A percentile compares a stretch with the other conserved stretches of the same genome.
Conservation (phyloP, 2,797 vertebrate genomes). For the Kryptopterus vitreolus region DNA sequence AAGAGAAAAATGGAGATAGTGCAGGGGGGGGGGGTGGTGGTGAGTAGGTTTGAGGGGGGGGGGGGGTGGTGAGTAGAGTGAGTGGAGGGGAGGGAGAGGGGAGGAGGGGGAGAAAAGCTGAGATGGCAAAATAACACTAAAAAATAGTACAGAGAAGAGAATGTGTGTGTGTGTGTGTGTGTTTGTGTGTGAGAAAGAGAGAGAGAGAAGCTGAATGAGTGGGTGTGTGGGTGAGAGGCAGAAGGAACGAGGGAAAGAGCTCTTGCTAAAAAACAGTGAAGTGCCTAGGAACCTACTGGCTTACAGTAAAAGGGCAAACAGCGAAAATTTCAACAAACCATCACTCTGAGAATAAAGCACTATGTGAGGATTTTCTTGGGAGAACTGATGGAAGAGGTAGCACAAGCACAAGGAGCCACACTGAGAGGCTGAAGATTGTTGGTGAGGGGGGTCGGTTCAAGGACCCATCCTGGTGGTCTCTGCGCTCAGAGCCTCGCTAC, state of each 20-base stretch:
- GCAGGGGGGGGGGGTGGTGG: conserved; percentile 21
- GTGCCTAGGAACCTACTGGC: conserved; percentile 19
- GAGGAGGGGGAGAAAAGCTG: conserved; percentile 43
- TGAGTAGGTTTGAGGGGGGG: conserved; percentile 20
- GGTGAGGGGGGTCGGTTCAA: conserved; percentile 58
- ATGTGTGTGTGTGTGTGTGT: conserved; percentile 16
- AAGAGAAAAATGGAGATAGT: conserved; percentile 63
- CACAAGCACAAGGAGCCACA: conserved; percentile 4
- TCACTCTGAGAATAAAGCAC: background rate
- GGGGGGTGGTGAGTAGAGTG: too few relatives aligned
- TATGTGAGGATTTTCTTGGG: background rate
- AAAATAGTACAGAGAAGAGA: conserved; percentile 41
- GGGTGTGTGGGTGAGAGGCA: conserved; percentile 13
- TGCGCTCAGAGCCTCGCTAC: conserved; percentile 44
- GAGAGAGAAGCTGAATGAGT: conserved; percentile 16
- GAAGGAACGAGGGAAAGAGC: background rate
- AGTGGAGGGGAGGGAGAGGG: conserved; percentile 13
- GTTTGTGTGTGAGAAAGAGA: conserved; percentile 13
- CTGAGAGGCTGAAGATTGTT: conserved; percentile 50
- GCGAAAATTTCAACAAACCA: conserved; percentile 8
- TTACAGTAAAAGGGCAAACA: background rate
- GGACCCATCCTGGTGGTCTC: conserved; percentile 59
- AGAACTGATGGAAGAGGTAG: conserved; percentile 9
- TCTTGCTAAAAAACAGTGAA: conserved; percentile 32
- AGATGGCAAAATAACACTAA: conserved; percentile 48